Base-by-base conservation (phyloP, 2,113 vertebrate genomes). In the Genyomyrus donnyi region DNA sequence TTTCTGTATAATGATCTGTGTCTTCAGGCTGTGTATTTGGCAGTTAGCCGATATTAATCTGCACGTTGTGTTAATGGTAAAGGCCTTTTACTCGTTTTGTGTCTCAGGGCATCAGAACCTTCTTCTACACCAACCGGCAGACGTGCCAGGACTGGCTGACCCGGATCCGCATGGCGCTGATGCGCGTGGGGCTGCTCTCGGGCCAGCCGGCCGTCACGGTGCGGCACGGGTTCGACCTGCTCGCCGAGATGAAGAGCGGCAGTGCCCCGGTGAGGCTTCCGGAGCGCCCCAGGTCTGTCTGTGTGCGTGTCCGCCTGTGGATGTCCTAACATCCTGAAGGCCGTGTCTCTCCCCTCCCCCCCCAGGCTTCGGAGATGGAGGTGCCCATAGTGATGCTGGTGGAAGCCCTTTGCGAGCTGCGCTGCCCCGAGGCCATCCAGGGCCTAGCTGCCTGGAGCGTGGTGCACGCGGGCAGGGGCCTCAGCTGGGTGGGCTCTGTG, bases 121-220 rank as follows among this genome's bases (percentile, higher is more conserved):
- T 99, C 93, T 99, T 99, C 91, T 98, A 98, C 77, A 99, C 98
- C 1, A 99, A 99, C 92, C 97, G 98, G 15, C 98, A 99, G 94
- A 99, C 98, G 0, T 99, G 98, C 92, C 98, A 99, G 87, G 98
- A 99, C 91, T 99, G 98, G 98, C 94, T 99, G 89, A 99, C 98
- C 0, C 96, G 98, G 83, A 98, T 99, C 88, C 97, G 98, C 66
- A 96, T 99, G 90, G 98, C 98, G 21, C 96, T 99, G 91, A 99
- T 99, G 98, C 96, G 98, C 21, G 98, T 99, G 48, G 98, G 98
- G 0, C 93, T 99, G 92, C 94, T 99, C 90, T 98, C 98, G n/a
- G 98, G 98, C 39, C 98, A 99, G 74, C 98, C 98, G 4, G 98
- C 98, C 1, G 98, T 99, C 53, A 99, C 98, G 0, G 96, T 99